Conservation (phyloP, 2,113 vertebrate genomes). For the Prolemur simus region DNA sequence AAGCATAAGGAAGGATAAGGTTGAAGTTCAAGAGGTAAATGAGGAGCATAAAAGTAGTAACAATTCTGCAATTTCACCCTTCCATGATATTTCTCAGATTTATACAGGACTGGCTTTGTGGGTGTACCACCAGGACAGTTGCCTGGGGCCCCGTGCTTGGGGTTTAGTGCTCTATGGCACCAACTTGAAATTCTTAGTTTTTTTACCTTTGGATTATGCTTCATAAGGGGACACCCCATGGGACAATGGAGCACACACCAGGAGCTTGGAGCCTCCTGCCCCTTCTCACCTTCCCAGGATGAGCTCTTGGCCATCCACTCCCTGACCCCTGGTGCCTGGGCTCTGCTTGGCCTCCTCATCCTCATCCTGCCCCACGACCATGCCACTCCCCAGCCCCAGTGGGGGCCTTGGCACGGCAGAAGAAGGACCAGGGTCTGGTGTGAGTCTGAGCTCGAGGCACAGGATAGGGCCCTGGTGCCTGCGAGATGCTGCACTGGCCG, state of each 20-base stretch:
- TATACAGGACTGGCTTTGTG: neutral
- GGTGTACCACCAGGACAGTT: fast-evolving
- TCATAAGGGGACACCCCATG: neutral
- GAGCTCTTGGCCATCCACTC: neutral
- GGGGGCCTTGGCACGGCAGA: fast-evolving
- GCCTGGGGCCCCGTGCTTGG: neutral
- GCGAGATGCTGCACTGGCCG: neutral
- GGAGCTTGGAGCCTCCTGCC: neutral
- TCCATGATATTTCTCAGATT: neutral
- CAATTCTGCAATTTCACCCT: neutral
- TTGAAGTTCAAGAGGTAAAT: neutral
- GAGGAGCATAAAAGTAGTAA: neutral
- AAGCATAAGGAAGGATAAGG: neutral
- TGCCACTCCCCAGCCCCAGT: no score
- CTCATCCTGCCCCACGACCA: neutral
- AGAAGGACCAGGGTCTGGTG: neutral
- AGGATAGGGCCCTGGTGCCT: neutral
- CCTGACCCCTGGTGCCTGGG: neutral
- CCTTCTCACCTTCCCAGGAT: neutral
- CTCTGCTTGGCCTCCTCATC: neutral
- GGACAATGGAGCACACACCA: neutral
- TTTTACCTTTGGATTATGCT: neutral
- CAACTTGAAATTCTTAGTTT: neutral
- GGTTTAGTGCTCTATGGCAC: neutral
- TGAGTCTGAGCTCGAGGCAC: no score